Percentiles rank a stretch among this genome's conserved stretches.
These are phyloP conservation scores for Lagothrix lagotricha DNA, from an alignment of 2,797 vertebrate species.

Conservation along the genomic window DNA sequence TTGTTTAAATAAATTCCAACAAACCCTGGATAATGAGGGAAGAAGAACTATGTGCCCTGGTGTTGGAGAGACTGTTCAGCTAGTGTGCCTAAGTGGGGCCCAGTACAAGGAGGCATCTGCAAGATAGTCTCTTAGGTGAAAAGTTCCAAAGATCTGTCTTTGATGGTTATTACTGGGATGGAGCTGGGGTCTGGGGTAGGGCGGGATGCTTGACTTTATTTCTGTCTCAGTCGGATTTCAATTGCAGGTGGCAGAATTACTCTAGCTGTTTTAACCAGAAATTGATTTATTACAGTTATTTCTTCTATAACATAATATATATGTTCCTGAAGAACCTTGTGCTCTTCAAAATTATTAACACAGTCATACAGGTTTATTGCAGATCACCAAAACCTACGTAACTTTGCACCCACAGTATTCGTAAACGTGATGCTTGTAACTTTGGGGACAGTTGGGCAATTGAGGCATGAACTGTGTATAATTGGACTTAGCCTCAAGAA, in stretches of 20 bases:
- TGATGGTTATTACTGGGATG: background rate
- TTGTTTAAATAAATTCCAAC: background rate
- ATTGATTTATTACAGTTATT: background rate
- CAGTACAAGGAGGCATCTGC: too few relatives aligned
- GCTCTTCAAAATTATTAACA: background rate
- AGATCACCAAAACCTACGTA: background rate
- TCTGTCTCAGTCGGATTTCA: background rate
- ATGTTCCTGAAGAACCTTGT: background rate
- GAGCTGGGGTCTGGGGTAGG: background rate
- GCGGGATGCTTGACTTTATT: background rate
- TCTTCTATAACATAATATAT: background rate
- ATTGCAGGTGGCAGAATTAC: background rate
- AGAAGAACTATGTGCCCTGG: rapidly evolving
- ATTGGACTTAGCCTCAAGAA: background rate
- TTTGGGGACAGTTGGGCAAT: background rate
- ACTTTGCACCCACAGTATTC: background rate
- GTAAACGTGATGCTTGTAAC: background rate
- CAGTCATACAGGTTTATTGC: background rate
- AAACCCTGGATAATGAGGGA: background rate
- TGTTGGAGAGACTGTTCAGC: background rate
- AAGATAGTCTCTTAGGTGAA: background rate
- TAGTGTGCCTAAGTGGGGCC: background rate
- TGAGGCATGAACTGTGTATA: background rate
- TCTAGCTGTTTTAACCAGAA: background rate
- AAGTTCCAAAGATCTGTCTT: background rate